Percentiles rank a stretch among this genome's conserved stretches.
These are phyloP conservation scores for Chaitophorus viminalis DNA, from an alignment of 2,888 invertebrate genomes.

Conservation along the genomic window DNA sequence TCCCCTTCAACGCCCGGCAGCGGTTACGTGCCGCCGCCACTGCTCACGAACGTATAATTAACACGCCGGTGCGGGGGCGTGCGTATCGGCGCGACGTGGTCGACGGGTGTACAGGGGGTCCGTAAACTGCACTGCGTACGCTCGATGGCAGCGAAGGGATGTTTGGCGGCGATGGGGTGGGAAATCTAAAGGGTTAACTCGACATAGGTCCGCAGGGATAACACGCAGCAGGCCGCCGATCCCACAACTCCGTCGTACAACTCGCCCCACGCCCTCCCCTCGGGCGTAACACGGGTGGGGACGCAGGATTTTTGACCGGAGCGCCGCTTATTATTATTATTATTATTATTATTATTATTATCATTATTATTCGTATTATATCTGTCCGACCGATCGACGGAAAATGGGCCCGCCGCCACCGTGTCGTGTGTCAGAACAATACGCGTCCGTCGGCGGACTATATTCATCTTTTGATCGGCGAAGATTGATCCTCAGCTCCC, in stretches of 20 bases:
- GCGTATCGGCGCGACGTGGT: neutral
- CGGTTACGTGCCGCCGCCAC: neutral
- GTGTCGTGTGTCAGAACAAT: neutral
- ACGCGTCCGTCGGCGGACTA: neutral
- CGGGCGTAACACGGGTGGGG: no score
- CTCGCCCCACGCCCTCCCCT: no score
- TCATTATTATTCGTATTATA: no score
- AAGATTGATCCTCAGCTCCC: neutral
- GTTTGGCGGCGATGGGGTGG: neutral
- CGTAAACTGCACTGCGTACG: neutral
- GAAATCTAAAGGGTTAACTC: neutral
- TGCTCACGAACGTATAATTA: conserved; percentile 14
- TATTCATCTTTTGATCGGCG: no score
- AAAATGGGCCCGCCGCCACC: neutral
- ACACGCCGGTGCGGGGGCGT: neutral
- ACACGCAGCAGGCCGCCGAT: neutral
- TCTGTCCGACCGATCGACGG: neutral
- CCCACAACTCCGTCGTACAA: no score
- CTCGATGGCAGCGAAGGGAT: neutral
- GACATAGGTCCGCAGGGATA: neutral
- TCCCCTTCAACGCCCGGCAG: conserved; percentile 20
- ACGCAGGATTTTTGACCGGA: no score
- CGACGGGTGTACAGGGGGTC: neutral
- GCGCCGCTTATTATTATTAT: no score
- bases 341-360: no score